Evolutionary conservation across 1,140 invertebrate genomes (phyloP), one percentile per base, ranked within the genome.

Genomic region (Propsilocerus akamusi): DNA sequence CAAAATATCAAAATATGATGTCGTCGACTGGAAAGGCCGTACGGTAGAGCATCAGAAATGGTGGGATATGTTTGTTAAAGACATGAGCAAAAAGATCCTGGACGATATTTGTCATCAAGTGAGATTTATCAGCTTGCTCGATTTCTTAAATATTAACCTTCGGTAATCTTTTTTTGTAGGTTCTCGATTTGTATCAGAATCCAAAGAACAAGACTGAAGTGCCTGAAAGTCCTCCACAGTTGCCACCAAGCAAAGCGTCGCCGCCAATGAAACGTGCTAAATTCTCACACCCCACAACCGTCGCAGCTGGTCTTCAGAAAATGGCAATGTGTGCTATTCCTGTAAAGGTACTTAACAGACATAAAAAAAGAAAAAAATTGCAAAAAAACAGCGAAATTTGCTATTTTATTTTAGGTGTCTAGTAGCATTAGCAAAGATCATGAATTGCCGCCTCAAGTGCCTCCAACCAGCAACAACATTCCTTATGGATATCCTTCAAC

Each of bases 71-170:
- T 93, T 95, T 67, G 86, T 97, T 0, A 59, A 61, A 2, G 91
- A 94, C 62, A 81, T 97, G n/a, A 87, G 87, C 0, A 87, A 91
- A 76, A 92, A 96, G 61, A 71, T 97, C 22, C 71, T 98, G 49
- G 94, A 97, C 76, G 91, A 95, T 69, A 95, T 97, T 56, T 98
- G 94, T 60, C 94, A 98, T 71, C 93, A 97, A 72, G 76, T 78
- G 49, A 53, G 14, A 53, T 41, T 30, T 25, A 8, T 10, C 7
- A 11, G 5, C 5, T 50, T 47, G 48, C 41, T 41, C n/a, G 20
- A 46, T 28, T 20, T 24, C 47, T 20, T 54, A 4, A 25, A 49
- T 28, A 26, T 28, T 8, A 17, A 48, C 26, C 11, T 52, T 51
- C 47, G 12, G 20, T n/a, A n/a, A n/a, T n/a, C n/a, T n/a, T n/a